phyloP scores from a whole-genome alignment of 2,888 invertebrate species.

The Dynastes hyllus region DNA sequence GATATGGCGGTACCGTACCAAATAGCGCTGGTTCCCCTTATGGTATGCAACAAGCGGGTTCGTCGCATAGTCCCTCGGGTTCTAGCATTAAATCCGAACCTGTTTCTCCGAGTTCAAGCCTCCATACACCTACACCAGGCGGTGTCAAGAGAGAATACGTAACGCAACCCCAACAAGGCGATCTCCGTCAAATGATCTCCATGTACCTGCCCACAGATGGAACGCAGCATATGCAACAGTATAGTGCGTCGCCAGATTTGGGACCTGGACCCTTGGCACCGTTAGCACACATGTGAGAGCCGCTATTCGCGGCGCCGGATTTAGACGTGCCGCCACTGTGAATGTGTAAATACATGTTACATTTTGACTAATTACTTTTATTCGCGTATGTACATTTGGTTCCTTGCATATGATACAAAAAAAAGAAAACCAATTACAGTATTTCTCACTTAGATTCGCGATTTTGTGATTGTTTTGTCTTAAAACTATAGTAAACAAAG shows the following conservation, averaged over 20 bases:
- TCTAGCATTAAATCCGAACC: constrained; percentile 93
- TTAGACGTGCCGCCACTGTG: constrained; percentile 69
- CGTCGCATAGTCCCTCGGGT: constrained; percentile 89
- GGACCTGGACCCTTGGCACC: constrained; percentile 76
- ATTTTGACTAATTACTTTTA: constrained; percentile 54
- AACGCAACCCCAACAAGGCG: constrained; percentile 73
- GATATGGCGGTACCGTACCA: constrained; percentile 81
- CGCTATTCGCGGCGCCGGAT: constrained; percentile 70
- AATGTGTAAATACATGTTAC: constrained; percentile 64
- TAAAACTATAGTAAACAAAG: constrained; percentile 28
- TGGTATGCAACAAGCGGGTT: constrained; percentile 79
- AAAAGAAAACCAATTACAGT: constrained; percentile 62
- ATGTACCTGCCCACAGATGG: constrained; percentile 84
- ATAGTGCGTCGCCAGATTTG: constrained; percentile 79
- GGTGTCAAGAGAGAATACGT: constrained; percentile 84
- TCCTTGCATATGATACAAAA: constrained; percentile 59
- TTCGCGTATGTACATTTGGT: constrained; percentile 60
- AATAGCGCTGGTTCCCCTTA: constrained; percentile 82
- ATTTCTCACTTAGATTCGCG: constrained; percentile 58
- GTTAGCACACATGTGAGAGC: constrained; percentile 80
- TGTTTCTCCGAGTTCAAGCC: constrained; percentile 84
- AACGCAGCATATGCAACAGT: constrained; percentile 79
- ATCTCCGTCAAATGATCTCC: constrained; percentile 83
- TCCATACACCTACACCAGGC: constrained; percentile 73
- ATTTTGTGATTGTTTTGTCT: constrained; percentile 34